phyloP scores from a whole-genome alignment of 1,140 invertebrate species.

The Trachymyrmex cornetzi region DNA sequence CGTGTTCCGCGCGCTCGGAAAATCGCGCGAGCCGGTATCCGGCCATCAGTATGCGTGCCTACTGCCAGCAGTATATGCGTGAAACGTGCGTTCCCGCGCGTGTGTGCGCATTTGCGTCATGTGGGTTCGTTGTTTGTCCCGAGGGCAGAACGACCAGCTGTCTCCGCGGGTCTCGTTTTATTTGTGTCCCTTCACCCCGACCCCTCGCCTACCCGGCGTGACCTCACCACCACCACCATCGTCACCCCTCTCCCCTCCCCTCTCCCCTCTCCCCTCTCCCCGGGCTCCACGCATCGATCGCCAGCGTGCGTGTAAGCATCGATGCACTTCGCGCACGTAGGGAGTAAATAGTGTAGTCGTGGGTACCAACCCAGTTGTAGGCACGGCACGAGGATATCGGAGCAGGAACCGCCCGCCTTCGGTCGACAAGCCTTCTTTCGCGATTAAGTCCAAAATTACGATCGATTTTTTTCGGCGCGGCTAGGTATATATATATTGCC shows the following conservation, averaged over 20 bases:
- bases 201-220: slow-evolving; percentile 16
- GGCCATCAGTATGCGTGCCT: slow-evolving; percentile 3
- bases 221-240: not conserved
- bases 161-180: slow-evolving; percentile 70
- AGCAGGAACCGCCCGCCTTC: not conserved
- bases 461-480: slow-evolving; percentile 28
- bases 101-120: slow-evolving; percentile 64
- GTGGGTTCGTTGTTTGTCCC: slow-evolving; percentile 67
- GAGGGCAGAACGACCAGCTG: slow-evolving; percentile 70
- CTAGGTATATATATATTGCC: not conserved
- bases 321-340: slow-evolving; percentile 44
- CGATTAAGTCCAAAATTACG: slow-evolving; percentile 36
- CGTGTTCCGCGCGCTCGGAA: slow-evolving; percentile 29
- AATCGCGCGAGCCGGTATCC: slow-evolving; percentile 6
- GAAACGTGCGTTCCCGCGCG: not conserved
- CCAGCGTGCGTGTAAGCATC: slow-evolving; percentile 43
- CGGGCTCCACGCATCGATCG: slow-evolving; percentile 22
- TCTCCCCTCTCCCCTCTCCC: not conserved
- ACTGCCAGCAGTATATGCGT: not conserved
- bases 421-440: not conserved
- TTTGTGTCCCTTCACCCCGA: slow-evolving; percentile 54
- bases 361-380: slow-evolving; percentile 54
- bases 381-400: slow-evolving; percentile 30
- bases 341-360: slow-evolving; percentile 35
- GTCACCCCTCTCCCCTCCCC: not conserved